Base-by-base conservation (phyloP, 2,888 invertebrate species). In the Mayetiola destructor region DNA sequence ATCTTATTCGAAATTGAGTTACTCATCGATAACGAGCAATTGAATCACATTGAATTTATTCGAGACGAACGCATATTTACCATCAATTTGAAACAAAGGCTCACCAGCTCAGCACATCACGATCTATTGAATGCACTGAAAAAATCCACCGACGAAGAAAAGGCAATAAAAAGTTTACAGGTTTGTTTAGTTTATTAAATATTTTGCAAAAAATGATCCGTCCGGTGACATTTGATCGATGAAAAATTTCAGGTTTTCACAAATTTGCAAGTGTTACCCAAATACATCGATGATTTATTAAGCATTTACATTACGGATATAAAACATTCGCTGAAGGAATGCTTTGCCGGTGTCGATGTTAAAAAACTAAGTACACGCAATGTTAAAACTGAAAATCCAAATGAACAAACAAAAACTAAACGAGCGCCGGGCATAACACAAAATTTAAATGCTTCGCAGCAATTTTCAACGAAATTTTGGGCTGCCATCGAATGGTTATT, bases 401-500 rank as follows among this genome's bases (percentile, higher is more conserved):
- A 59, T 69, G 73, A 2, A 70, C 58, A 1, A 57, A 74, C 58
- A 72, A 73, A 0, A 71, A 72, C 0, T 66, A 75, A 57, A 63
- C 75, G 59, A 69, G 71, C 68, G 1, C 80, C 59, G 66, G 80
- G 58, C 67, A 79, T 73, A 75, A 75, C 60, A 67, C 79, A 66
- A 64, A 78, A 59, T 69, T 74, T 78, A 68, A 77, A 69, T 0
- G 72, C 70, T 64, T 78, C 62, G 66, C 71, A 72, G 73, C 69
- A 79, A 72, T 66, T 80, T 72, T 63, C 80, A 67, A 70, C 73
- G 66, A 63, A 85, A 65, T 77, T 95, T 5, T 95, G 94, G 93
- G 82, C 84, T 60, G 90, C 89, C 64, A 78, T 95, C 65, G 92
- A 94, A 66, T 86, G 85, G 70, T 73, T 90, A 9, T 86, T 92